Evolutionary conservation across 2,888 invertebrate species (phyloP).

Genomic region (Phyllotreta striolata): DNA sequence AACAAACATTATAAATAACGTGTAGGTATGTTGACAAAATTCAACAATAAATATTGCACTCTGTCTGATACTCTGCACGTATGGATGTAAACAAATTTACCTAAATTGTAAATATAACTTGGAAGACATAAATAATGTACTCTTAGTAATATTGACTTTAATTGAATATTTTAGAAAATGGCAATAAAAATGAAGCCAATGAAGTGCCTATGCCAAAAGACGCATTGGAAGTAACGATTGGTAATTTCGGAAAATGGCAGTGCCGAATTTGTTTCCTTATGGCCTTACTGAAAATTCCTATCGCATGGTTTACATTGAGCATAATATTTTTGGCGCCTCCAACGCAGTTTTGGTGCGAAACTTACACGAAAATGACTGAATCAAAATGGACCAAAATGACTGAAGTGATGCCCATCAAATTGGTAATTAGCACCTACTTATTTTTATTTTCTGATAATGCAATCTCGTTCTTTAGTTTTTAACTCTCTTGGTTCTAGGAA

Average conservation of each 20-base stretch:
- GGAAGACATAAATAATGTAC: too few relatives aligned
- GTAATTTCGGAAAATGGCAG: conserved; percentile 70
- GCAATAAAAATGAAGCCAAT: neutral
- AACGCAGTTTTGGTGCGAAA: conserved; percentile 67
- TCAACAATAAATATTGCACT: too few relatives aligned
- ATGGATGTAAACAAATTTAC: too few relatives aligned
- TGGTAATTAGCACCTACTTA: conserved; percentile 33
- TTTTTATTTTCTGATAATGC: neutral
- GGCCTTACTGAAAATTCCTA: conserved; percentile 67
- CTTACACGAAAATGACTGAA: conserved; percentile 51
- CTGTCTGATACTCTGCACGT: too few relatives aligned
- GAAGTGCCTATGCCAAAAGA: conserved; percentile 23
- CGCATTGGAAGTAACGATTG: conserved; percentile 58
- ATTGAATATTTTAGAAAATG: conserved; percentile 23
- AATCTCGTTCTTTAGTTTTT: neutral
- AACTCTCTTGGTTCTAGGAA: conserved; percentile 40
- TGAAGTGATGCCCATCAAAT: conserved; percentile 30
- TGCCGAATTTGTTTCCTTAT: conserved; percentile 64
- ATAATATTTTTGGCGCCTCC: conserved; percentile 70
- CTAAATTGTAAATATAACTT: too few relatives aligned
- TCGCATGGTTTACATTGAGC: conserved; percentile 70
- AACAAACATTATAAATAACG: too few relatives aligned
- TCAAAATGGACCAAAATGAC: conserved; percentile 62
- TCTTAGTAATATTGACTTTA: neutral
- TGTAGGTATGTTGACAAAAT: too few relatives aligned